Evolutionary conservation across 2,113 vertebrate species (phyloP).

Genomic region (Megalops atlanticus): DNA sequence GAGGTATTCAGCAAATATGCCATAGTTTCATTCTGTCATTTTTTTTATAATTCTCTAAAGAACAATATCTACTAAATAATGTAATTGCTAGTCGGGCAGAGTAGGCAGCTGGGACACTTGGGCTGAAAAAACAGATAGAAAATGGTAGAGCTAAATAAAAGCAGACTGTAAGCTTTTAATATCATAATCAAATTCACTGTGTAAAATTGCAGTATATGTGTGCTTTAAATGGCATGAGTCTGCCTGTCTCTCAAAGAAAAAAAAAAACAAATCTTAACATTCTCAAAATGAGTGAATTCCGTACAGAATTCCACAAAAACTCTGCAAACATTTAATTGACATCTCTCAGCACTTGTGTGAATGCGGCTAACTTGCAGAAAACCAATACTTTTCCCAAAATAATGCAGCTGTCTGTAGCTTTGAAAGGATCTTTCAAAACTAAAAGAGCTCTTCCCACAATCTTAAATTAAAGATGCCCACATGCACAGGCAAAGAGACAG

Average conservation of each 20-base stretch:
- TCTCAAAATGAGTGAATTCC: not conserved
- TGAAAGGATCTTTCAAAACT: conserved; percentile 70
- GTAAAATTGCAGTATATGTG: not conserved
- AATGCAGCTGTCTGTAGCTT: conserved; percentile 61
- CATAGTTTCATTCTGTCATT: not conserved
- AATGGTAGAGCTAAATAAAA: not conserved
- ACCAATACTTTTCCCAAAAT: conserved; percentile 54
- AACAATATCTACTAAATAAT: not conserved
- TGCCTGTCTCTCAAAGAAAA: not conserved
- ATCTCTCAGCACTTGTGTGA: not conserved
- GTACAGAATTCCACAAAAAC: not conserved
- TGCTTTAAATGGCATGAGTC: not conserved
- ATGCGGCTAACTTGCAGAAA: conserved; percentile 15
- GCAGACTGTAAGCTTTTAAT: not conserved
- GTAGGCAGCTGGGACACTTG: not conserved
- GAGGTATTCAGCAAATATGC: conserved; percentile 2
- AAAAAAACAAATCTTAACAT: not conserved
- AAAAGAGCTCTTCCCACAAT: conserved; percentile 56
- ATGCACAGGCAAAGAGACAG: conserved; percentile 46
- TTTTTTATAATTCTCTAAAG: not conserved
- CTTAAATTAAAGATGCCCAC: conserved; percentile 73
- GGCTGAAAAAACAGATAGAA: not conserved
- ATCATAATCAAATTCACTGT: not conserved
- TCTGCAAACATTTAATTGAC: not conserved
- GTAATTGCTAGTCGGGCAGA: not conserved